A percentile compares a stretch with the other conserved stretches of the same genome.
These are phyloP conservation scores for Leptinotarsa haldemani DNA, from an alignment of 2,888 invertebrate species.

Conservation along the genomic window DNA sequence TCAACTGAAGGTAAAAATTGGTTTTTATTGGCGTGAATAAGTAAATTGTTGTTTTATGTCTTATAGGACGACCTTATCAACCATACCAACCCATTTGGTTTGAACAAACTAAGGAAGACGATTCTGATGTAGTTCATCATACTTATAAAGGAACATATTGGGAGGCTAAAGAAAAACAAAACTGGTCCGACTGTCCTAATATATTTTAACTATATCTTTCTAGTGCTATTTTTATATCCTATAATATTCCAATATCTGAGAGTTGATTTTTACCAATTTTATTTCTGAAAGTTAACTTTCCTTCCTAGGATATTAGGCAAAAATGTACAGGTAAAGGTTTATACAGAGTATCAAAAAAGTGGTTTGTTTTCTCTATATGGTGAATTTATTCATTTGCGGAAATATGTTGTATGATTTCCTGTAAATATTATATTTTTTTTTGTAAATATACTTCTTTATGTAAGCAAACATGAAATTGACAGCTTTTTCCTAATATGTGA, in stretches of 20 bases:
- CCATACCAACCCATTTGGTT: slow-evolving; percentile 92
- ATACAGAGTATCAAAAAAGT: slow-evolving; percentile 36
- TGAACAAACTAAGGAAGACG: slow-evolving; percentile 81
- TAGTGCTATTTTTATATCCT: slow-evolving; percentile 42
- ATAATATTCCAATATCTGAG: slow-evolving; percentile 25
- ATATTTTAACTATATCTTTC: slow-evolving; percentile 74
- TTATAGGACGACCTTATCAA: slow-evolving; percentile 72
- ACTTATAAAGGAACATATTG: slow-evolving; percentile 92
- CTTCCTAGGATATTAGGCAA: slow-evolving; percentile 26
- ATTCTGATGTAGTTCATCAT: slow-evolving; percentile 80
- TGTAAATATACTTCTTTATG: slow-evolving; percentile 43
- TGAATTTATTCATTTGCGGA: slow-evolving; percentile 39
- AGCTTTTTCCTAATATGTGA: slow-evolving; percentile 54
- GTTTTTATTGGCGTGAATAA: background rate
- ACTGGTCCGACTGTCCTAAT: slow-evolving; percentile 93
- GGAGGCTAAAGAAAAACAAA: slow-evolving; percentile 87
- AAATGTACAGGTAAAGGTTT: slow-evolving; percentile 37
- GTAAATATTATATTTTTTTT: slow-evolving; percentile 41
- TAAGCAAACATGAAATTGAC: slow-evolving; percentile 42
- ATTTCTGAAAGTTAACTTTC: slow-evolving; percentile 20
- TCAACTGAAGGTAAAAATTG: slow-evolving; percentile 68
- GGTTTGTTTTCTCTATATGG: slow-evolving; percentile 33
- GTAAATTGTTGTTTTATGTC: slow-evolving; percentile 21
- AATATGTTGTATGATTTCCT: slow-evolving; percentile 29
- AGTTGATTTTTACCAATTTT: slow-evolving; percentile 18